Evolutionary conservation across 2,888 invertebrate species (phyloP).

Genomic region (Druceiella hillmani): DNA sequence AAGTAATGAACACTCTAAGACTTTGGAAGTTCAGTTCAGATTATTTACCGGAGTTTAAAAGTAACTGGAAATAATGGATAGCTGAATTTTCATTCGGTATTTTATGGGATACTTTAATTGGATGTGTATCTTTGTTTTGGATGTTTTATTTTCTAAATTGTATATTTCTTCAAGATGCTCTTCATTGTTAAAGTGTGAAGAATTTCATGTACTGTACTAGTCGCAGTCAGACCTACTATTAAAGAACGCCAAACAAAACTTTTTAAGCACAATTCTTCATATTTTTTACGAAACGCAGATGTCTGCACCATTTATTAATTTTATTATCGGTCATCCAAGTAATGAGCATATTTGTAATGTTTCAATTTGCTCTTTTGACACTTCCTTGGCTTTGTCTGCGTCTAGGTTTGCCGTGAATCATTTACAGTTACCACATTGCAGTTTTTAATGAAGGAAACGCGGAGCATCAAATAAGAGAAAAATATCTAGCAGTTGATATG

Average conservation of each 20-base stretch:
- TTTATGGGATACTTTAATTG: no score
- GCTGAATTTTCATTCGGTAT: no score
- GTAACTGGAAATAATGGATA: no score
- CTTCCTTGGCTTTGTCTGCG: neutral
- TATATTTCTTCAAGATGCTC: neutral
- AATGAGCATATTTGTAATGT: neutral
- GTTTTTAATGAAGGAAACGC: neutral
- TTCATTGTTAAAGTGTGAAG: no score
- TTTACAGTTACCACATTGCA: neutral
- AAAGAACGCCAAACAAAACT: neutral
- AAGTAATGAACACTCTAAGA: no score
- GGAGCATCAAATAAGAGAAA: conserved; percentile 1
- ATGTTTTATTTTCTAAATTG: neutral
- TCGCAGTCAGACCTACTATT: neutral
- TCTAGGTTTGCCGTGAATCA: neutral
- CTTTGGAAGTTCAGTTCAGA: no score
- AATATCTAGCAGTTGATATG: no score
- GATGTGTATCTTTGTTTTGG: no score
- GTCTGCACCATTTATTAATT: neutral
- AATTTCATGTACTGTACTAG: no score
- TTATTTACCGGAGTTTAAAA: no score
- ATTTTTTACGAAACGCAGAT: neutral
- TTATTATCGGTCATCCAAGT: neutral
- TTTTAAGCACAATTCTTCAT: neutral
- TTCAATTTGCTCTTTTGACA: neutral